A percentile compares a stretch with the other conserved stretches of the same genome.
phyloP scores from a whole-genome alignment of 2,797 vertebrate species.

The Vespertilio murinus region DNA sequence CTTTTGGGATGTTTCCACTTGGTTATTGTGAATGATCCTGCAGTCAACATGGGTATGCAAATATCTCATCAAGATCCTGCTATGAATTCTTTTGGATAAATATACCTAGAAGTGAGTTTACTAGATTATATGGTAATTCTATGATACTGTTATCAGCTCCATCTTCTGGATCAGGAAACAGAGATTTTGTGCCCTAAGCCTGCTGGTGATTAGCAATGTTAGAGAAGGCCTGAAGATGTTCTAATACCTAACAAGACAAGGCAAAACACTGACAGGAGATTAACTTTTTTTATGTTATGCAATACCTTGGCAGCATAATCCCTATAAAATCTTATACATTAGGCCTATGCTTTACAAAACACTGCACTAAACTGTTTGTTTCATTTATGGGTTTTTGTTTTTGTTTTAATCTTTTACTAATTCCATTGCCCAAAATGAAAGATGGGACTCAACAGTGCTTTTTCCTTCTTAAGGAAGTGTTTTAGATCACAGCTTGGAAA shows the following conservation, averaged over 20 bases:
- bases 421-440: background rate
- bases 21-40: background rate
- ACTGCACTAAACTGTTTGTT: background rate
- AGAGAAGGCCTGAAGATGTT: background rate
- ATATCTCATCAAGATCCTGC: background rate
- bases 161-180: too few relatives aligned
- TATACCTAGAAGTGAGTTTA: background rate
- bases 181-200: background rate
- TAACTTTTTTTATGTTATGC: background rate
- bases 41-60: background rate
- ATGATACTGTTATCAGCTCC: background rate
- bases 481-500: constrained; percentile 95
- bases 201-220: background rate
- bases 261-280: background rate
- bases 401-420: background rate
- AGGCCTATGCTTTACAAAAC: background rate
- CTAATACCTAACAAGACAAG: background rate
- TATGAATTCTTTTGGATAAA: constrained; percentile 4
- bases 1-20: background rate
- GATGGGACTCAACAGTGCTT: background rate
- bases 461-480: constrained; percentile 89
- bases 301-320: background rate
- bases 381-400: too few relatives aligned
- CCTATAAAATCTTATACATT: background rate
- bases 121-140: background rate